Evolutionary conservation across 2,113 vertebrate genomes (phyloP).

Genomic region (Poeciliopsis prolifica): DNA sequence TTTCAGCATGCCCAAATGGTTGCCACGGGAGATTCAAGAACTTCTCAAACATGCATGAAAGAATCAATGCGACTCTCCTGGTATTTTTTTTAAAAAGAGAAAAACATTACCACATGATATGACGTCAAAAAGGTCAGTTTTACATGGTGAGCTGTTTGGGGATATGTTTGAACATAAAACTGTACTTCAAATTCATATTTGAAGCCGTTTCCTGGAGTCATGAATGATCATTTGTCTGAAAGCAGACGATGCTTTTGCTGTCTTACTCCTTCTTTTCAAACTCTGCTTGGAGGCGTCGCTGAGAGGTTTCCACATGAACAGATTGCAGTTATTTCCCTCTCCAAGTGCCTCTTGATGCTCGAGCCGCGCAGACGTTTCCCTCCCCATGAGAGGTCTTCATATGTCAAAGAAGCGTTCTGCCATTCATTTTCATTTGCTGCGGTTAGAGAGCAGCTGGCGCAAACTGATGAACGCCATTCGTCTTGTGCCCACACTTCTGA

Average conservation of each 20-base stretch:
- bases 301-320: constrained; percentile 32
- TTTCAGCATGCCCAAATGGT: too few relatives aligned
- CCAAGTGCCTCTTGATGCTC: constrained; percentile 24
- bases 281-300: background rate
- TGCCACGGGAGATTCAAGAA: too few relatives aligned
- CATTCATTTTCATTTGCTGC: constrained; percentile 59
- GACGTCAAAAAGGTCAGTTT: too few relatives aligned
- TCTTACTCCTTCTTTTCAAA: background rate
- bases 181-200: constrained; percentile 9
- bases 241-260: background rate
- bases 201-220: background rate
- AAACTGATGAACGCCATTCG: constrained; percentile 58
- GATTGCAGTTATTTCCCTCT: constrained; percentile 16
- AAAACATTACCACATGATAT: too few relatives aligned
- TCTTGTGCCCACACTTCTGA: constrained; percentile 52
- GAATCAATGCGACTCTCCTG: too few relatives aligned
- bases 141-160: background rate
- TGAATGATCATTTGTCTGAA: background rate
- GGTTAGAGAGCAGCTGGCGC: constrained; percentile 46
- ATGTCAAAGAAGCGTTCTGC: constrained; percentile 38
- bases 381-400: constrained; percentile 45
- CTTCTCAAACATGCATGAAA: too few relatives aligned
- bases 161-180: background rate
- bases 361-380: constrained; percentile 18
- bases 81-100: too few relatives aligned